Evolutionary conservation across 2,113 vertebrate genomes (phyloP).

Genomic region (Macaca fascicularis): T2T-MFA8v1.1 NC_088394.1:80225501-80226000

Average conservation of each 20-base stretch:
- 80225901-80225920: not conserved
- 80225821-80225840: rapidly evolving
- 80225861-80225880: not conserved
- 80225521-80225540: not conserved
- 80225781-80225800: not conserved
- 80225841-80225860: not conserved
- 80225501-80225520: rapidly evolving
- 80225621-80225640: not conserved
- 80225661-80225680: not conserved
- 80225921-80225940: rapidly evolving
- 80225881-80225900: not conserved
- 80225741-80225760: not conserved
- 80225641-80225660: not conserved
- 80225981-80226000: rapidly evolving
- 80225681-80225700: not conserved
- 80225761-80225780: not conserved
- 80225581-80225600: not conserved
- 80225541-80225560: not conserved
- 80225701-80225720: not conserved
- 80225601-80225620: rapidly evolving
- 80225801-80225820: not conserved
- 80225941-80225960: too few relatives aligned
- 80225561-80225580: rapidly evolving
- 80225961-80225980: not conserved
- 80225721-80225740: rapidly evolving